A percentile compares a stretch with the other conserved stretches of the same genome.
phyloP scores from a whole-genome alignment of 2,888 invertebrate species.

The Disparrhopalites patrizii region DNA sequence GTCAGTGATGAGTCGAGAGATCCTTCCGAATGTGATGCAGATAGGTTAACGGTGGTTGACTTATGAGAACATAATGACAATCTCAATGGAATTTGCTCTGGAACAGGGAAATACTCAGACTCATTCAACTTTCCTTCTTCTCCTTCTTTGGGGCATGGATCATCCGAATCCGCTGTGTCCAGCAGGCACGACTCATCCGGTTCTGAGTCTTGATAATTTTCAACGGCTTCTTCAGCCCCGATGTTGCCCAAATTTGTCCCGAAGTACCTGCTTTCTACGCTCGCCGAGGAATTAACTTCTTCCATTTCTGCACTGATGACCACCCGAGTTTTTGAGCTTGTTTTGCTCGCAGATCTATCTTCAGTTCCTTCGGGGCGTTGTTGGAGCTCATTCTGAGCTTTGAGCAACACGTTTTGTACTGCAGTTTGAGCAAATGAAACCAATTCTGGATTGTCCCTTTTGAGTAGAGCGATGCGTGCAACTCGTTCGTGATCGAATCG shows the following conservation, averaged over 20 bases:
- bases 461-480: slow-evolving; percentile 18
- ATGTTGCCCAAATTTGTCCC: neutral
- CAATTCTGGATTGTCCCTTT: slow-evolving; percentile 19
- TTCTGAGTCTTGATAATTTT: slow-evolving; percentile 19
- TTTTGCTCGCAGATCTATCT: too few species aligned
- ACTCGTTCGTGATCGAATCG: slow-evolving; percentile 3
- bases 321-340: neutral
- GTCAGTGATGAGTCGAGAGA: neutral
- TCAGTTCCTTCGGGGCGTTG: neutral
- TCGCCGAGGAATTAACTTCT: neutral
- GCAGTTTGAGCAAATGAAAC: slow-evolving; percentile 5
- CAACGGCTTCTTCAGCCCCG: neutral
- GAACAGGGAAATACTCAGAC: neutral
- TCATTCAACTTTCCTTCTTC: neutral
- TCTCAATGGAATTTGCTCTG: neutral
- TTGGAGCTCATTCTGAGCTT: neutral
- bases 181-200: too few species aligned
- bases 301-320: neutral
- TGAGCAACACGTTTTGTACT: neutral
- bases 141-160: neutral
- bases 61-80: slow-evolving; percentile 8
- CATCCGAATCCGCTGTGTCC: too few species aligned
- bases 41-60: neutral
- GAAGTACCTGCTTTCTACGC: neutral
- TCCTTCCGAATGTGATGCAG: neutral